A percentile compares a stretch with the other conserved stretches of the same genome.
Conservation (phyloP, 2,797 vertebrate species). For the Pantherophis alleghaniensis region DNA sequence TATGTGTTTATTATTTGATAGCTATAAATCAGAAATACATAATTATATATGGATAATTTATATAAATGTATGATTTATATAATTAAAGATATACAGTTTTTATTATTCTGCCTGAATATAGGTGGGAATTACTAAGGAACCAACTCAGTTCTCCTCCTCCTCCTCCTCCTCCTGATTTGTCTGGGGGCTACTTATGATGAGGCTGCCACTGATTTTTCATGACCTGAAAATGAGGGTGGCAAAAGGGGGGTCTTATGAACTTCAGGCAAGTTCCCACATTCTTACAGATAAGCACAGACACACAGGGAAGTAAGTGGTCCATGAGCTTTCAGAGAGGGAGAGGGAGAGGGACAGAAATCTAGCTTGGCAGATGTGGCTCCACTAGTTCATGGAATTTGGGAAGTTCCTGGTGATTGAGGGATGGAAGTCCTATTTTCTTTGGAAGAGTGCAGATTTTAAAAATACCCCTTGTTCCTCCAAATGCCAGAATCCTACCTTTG, state of each 20-base stretch:
- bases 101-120: not conserved
- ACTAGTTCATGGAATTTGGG: slow-evolving; percentile 51
- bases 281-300: not conserved
- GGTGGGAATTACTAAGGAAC: not conserved
- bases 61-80: not conserved
- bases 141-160: not conserved
- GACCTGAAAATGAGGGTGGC: slow-evolving; percentile 51
- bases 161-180: slow-evolving; percentile 43
- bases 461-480: slow-evolving; percentile 33
- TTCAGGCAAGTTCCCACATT: not conserved
- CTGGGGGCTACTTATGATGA: slow-evolving; percentile 56
- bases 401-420: slow-evolving; percentile 53
- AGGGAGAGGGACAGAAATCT: slow-evolving; percentile 16
- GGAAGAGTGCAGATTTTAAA: slow-evolving; percentile 36
- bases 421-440: slow-evolving; percentile 25
- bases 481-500: not conserved
- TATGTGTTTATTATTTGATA: not conserved
- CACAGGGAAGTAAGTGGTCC: slow-evolving; percentile 53
- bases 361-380: slow-evolving; percentile 62
- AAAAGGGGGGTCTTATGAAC: slow-evolving; percentile 22
- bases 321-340: slow-evolving; percentile 58
- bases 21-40: not conserved
- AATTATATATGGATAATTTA: not conserved
- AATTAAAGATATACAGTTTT: not conserved
- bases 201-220: slow-evolving; percentile 66